Evolutionary conservation across 2,113 vertebrate genomes (phyloP).

Genomic region (Dolichotis patagonum): DNA sequence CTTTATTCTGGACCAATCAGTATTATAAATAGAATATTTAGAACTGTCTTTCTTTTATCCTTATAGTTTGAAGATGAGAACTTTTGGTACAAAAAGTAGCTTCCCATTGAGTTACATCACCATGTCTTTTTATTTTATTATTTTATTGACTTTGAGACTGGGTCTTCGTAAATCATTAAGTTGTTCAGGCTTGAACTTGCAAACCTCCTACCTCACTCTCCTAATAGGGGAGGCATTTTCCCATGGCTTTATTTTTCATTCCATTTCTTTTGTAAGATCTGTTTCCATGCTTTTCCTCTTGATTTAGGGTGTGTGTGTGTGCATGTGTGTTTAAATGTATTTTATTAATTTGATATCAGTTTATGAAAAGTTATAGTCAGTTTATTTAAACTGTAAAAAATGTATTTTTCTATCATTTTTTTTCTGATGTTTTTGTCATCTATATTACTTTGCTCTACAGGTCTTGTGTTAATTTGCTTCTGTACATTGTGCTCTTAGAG

Average conservation of each 20-base stretch:
- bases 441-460: neutral
- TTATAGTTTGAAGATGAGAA: neutral
- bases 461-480: neutral
- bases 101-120: neutral
- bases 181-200: neutral
- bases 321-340: neutral
- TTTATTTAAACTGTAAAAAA: neutral
- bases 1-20: neutral
- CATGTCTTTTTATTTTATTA: neutral
- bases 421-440: conserved; percentile 8
- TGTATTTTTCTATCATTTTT: neutral
- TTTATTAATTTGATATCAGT: conserved; percentile 4
- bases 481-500: neutral
- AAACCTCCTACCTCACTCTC: neutral
- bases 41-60: neutral
- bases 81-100: neutral
- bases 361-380: neutral
- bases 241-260: neutral
- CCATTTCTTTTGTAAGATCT: neutral
- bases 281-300: neutral
- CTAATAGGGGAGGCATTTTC: neutral
- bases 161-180: neutral
- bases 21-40: neutral
- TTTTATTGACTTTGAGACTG: neutral
- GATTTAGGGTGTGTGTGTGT: neutral